Percentiles rank a stretch among this genome's conserved stretches.
Conservation (phyloP, 2,797 vertebrate genomes). For the Scolopax bukidnonensis region DNA sequence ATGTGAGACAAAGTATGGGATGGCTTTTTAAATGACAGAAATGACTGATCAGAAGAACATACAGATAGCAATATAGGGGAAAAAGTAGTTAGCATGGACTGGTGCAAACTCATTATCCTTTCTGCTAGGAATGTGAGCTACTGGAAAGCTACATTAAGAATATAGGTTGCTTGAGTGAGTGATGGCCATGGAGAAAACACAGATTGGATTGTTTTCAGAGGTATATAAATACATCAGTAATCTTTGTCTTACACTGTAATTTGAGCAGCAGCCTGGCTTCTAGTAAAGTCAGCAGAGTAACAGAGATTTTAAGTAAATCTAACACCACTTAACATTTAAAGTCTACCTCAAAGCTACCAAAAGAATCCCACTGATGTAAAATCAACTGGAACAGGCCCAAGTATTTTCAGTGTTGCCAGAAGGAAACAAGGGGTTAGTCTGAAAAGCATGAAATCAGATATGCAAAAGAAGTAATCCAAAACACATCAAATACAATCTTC, state of each 20-base stretch:
- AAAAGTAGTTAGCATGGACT: not conserved
- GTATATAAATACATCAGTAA: not conserved
- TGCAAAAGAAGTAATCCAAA: slow-evolving; percentile 47
- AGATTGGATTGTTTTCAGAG: not conserved
- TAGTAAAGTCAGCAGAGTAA: not conserved
- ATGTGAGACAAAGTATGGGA: not conserved
- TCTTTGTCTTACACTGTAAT: not conserved
- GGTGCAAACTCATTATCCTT: not conserved
- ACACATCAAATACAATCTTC: slow-evolving; percentile 41
- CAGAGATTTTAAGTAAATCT: not conserved
- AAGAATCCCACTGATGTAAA: not conserved
- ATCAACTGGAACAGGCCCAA: not conserved
- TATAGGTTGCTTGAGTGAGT: not conserved
- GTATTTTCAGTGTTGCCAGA: slow-evolving; percentile 13
- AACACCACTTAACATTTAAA: not conserved
- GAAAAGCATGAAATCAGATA: slow-evolving; percentile 56
- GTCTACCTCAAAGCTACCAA: not conserved
- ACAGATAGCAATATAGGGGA: not conserved
- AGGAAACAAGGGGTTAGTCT: slow-evolving; percentile 18
- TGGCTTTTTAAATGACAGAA: not conserved
- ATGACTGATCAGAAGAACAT: not conserved
- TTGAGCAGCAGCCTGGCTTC: not conserved
- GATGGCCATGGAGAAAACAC: not conserved
- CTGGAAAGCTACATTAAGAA: not conserved
- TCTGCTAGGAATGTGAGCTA: not conserved